Conservation (phyloP, 2,888 invertebrate species). For the Lithophane semibrunnea region DNA sequence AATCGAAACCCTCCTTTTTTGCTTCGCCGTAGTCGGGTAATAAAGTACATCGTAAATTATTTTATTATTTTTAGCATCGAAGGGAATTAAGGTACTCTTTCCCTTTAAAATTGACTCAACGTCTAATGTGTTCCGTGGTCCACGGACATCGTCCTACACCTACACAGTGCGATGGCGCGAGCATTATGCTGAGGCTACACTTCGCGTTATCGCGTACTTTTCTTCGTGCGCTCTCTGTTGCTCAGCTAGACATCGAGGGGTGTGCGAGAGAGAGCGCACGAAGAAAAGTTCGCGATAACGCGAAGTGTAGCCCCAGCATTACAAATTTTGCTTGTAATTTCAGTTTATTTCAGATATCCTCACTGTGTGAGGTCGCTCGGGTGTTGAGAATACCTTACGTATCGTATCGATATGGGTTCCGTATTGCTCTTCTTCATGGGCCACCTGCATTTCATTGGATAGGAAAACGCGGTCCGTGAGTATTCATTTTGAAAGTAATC, state of each 20-base stretch:
- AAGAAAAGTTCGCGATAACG: no score
- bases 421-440: conserved; percentile 78
- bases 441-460: conserved; percentile 70
- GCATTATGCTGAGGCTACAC: no score
- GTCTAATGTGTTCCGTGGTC: background rate
- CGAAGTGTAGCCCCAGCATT: no score
- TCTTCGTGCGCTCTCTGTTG: no score
- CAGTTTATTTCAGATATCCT: conserved; percentile 78
- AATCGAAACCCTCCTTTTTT: no score
- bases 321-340: conserved; percentile 38
- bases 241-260: no score
- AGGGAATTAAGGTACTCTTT: background rate
- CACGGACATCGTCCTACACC: no score
- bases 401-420: conserved; percentile 82
- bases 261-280: no score
- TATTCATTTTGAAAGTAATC: conserved; percentile 35
- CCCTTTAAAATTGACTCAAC: background rate
- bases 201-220: no score
- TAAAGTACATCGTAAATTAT: no score
- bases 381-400: conserved; percentile 76
- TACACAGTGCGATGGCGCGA: background rate
- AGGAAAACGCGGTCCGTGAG: conserved; percentile 78
- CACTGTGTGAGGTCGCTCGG: conserved; percentile 77
- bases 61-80: background rate
- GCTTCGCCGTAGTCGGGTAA: no score